Evolutionary conservation across 2,113 vertebrate species (phyloP).

Genomic region (Pteruthius melanotis): DNA sequence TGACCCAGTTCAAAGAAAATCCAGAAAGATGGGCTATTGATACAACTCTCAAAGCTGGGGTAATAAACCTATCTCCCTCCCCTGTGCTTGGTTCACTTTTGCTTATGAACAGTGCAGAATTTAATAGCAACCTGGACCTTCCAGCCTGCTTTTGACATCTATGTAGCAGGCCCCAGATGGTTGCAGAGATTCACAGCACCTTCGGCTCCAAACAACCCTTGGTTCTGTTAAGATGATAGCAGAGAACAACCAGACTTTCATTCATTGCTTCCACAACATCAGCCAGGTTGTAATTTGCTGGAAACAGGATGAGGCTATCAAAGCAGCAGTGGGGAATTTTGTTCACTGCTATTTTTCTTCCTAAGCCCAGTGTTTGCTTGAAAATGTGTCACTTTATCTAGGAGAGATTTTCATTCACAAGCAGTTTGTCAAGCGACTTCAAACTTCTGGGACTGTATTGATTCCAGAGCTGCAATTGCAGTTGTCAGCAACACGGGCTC

Average conservation of each 20-base stretch:
- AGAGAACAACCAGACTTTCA: background rate
- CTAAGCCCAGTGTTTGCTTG: background rate
- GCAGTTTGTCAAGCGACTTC: background rate
- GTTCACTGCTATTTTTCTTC: background rate
- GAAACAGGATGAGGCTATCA: background rate
- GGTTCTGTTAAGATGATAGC: background rate
- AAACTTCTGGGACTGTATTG: constrained; percentile 12
- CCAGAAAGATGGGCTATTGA: background rate
- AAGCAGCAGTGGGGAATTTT: background rate
- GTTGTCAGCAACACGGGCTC: constrained; percentile 11
- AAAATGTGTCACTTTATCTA: constrained; percentile 9
- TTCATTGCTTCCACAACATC: background rate
- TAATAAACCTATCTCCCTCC: background rate
- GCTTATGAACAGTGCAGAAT: background rate
- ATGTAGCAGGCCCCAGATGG: fast-evolving
- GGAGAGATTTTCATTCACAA: constrained; percentile 2
- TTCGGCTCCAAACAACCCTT: background rate
- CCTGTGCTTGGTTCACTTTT: background rate
- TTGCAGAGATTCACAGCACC: background rate
- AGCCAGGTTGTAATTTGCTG: background rate
- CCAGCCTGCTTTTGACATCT: background rate
- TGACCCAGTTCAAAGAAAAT: background rate
- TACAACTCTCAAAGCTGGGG: background rate
- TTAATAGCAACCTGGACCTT: background rate
- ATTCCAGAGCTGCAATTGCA: constrained; percentile 35